phyloP scores from a whole-genome alignment of 2,888 invertebrate species.

The Andrena trimmerana region DNA sequence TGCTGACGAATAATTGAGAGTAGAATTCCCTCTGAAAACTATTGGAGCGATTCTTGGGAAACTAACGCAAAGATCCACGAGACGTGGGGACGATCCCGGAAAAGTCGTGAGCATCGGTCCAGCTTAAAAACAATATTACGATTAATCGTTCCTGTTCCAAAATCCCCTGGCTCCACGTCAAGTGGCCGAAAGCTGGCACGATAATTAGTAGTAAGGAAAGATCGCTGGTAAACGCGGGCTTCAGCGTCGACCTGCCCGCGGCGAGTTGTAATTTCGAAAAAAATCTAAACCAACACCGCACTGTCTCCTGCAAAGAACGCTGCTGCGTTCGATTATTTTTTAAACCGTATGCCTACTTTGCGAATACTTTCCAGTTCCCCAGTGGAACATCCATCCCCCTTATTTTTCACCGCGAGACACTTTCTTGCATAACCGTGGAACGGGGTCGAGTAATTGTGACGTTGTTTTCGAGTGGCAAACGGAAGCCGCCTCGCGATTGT shows the following conservation, averaged over 20 bases:
- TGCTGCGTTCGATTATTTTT: neutral
- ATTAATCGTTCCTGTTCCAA: conserved; percentile 46
- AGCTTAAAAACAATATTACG: conserved; percentile 36
- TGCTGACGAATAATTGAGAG: neutral
- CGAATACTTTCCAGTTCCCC: neutral
- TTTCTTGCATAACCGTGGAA: conserved; percentile 25
- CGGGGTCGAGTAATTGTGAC: conserved; percentile 51
- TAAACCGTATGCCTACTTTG: neutral
- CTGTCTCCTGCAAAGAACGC: neutral
- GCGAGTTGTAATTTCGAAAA: neutral
- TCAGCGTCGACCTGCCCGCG: neutral
- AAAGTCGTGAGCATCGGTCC: conserved; percentile 19
- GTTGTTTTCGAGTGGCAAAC: conserved; percentile 59
- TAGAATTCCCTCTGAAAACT: neutral
- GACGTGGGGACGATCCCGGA: conserved; percentile 43
- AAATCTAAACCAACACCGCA: neutral
- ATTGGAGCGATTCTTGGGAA: conserved; percentile 46
- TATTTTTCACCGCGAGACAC: neutral
- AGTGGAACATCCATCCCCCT: neutral
- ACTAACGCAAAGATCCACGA: conserved; percentile 16
- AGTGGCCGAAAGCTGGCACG: conserved; percentile 19
- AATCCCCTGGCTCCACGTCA: conserved; percentile 34
- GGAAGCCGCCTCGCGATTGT: conserved; percentile 73
- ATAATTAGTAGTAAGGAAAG: conserved; percentile 11
- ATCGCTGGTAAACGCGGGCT: neutral